These are phyloP conservation scores for Crematogaster levior DNA, from an alignment of 2,888 invertebrate species.

Conservation along the genomic window DNA sequence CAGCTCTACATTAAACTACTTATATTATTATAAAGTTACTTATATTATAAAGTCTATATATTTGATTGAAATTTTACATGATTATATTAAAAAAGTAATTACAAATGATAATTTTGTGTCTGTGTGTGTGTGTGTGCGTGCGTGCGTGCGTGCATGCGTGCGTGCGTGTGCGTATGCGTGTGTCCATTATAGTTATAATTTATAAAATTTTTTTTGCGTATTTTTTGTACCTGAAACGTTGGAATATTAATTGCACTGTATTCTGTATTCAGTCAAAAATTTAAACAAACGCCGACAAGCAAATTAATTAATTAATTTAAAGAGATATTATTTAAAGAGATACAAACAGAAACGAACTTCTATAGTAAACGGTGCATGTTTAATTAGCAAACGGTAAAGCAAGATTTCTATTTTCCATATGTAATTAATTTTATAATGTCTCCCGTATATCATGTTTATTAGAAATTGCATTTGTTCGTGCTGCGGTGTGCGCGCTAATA, in stretches of 20 bases:
- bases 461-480: constrained; percentile 35
- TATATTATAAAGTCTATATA: neutral
- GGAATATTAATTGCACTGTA: neutral
- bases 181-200: too few species aligned
- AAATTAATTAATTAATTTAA: constrained; percentile 37
- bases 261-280: constrained; percentile 1
- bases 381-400: constrained; percentile 44
- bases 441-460: constrained; percentile 15
- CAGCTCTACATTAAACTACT: neutral
- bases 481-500: constrained; percentile 11
- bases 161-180: too few species aligned
- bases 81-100: neutral
- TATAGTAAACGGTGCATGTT: neutral
- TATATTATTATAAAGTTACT: neutral
- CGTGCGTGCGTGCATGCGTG: too few species aligned
- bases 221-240: neutral
- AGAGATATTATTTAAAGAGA: too few species aligned
- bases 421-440: constrained; percentile 52
- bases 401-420: constrained; percentile 35
- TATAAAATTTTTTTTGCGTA: neutral
- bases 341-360: neutral
- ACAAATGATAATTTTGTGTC: neutral
- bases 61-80: neutral
- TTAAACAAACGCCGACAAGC: neutral
- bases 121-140: too few species aligned